Evolutionary conservation across 1,140 invertebrate species (phyloP), one percentile per base, ranked within the genome.

Genomic region (Polypedilum vanderplanki): DNA sequence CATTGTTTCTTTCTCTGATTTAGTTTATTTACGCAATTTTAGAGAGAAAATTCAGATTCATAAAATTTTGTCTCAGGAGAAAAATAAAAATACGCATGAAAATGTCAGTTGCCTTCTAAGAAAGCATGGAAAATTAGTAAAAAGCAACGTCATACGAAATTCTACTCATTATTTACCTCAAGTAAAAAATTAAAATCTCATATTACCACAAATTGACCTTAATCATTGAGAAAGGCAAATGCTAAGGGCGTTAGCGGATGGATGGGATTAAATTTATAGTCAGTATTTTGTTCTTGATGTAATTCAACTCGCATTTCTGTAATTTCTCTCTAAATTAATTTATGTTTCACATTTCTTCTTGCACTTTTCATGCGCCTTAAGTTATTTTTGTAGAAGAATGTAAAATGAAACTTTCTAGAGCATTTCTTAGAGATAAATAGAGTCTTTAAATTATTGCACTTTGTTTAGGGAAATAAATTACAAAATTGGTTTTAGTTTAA

Each of bases 261-360:
- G 24, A 33, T 3, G 1, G 12, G 46, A 57, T 57, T 57, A n/a
- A 57, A 3, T n/a, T 57, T 57, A 15, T 12, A 12, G 46, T 57
- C 12, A 57, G 46, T 57, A 15, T 57, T 12, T 1, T 15, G 46
- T 57, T n/a, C 12, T n/a, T 57, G 46, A 57, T n/a, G 46, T 57
- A 57, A 57, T 57, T 57, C 3, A n/a, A 57, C 4, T 57, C 46
- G 46, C 46, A 57, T 57, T 15, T 57, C n/a, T 57, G 9, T n/a
- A 57, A 57, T 12, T 57, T 4, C n/a, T 57, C n/a, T 57, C 46
- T n/a, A 57, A 57, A 57, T 57, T 4, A 57, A 57, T 57, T 57
- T 57, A 57, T 57, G 46, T 57, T 57, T 57, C 46, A 57, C 46
- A 57, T 57, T 57, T 57, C 46, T 57, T 57, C 46, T 57, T n/a